Evolutionary conservation across 2,797 vertebrate genomes (phyloP).

Genomic region (Pantherophis alleghaniensis): DNA sequence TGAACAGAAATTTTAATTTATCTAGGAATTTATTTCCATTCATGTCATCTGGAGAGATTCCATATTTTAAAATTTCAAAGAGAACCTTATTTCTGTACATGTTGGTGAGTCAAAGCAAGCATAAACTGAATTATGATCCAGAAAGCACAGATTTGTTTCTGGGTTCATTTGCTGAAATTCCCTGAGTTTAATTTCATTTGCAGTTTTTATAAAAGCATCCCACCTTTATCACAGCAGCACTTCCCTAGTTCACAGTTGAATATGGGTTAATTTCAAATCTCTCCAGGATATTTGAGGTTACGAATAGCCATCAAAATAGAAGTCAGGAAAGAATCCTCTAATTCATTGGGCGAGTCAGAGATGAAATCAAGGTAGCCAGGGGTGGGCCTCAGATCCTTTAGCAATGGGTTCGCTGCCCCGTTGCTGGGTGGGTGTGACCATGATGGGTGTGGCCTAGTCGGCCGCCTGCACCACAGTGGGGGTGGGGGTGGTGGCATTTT

Average conservation of each 20-base stretch:
- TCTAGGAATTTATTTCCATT: slow-evolving; percentile 9
- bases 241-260: neutral
- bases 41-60: slow-evolving; percentile 5
- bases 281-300: neutral
- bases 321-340: neutral
- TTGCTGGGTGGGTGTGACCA: no score
- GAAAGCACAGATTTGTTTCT: slow-evolving; percentile 19
- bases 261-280: neutral
- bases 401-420: no score
- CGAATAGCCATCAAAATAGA: neutral
- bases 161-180: neutral
- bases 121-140: slow-evolving; percentile 8
- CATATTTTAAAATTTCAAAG: slow-evolving; percentile 5
- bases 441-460: no score
- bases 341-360: neutral
- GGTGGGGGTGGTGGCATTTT: no score
- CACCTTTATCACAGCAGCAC: neutral
- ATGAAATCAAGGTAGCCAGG: neutral
- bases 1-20: neutral
- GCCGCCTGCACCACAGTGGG: no score
- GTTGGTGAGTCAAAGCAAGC: neutral
- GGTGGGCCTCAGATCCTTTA: no score
- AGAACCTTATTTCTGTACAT: neutral
- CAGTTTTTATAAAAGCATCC: neutral
- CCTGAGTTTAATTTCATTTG: slow-evolving; percentile 2